Conservation (phyloP, 2,797 vertebrate species). For the Enteromius afrohamiltoni region DNA sequence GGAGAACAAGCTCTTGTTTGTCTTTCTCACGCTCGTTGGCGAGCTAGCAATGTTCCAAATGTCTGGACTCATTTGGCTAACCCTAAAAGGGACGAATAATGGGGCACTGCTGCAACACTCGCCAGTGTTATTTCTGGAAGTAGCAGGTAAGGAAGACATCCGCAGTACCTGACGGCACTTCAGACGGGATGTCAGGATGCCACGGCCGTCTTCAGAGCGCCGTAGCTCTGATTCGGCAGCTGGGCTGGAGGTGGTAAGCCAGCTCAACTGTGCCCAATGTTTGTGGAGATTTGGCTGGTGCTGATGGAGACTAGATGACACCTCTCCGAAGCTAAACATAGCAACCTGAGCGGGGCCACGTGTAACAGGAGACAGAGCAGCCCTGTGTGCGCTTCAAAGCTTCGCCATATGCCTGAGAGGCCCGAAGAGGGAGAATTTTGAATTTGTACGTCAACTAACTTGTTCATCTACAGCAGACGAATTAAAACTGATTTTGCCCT, state of each 20-base stretch:
- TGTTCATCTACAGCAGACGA: background rate
- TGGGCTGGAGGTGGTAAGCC: constrained; percentile 51
- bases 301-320: constrained; percentile 63
- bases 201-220: constrained; percentile 10
- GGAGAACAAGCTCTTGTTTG: constrained; percentile 39
- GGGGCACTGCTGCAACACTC: background rate
- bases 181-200: constrained; percentile 12
- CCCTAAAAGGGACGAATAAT: background rate
- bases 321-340: constrained; percentile 63
- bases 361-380: constrained; percentile 59
- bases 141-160: constrained; percentile 4
- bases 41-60: constrained; percentile 21
- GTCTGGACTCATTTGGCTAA: constrained; percentile 9
- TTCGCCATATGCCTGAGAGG: constrained; percentile 57
- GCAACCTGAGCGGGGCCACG: constrained; percentile 57
- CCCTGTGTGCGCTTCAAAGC: constrained; percentile 54
- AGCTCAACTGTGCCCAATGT: constrained; percentile 49
- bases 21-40: constrained; percentile 48
- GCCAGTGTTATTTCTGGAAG: constrained; percentile 18
- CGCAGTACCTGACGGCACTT: constrained; percentile 8
- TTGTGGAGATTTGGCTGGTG: constrained; percentile 61
- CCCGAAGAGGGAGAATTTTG: constrained; percentile 37
- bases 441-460: constrained; percentile 23
- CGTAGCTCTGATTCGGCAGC: constrained; percentile 34
- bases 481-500: constrained; percentile 19